Evolutionary conservation across 2,113 vertebrate species (phyloP), one percentile per base, ranked within the genome.

Genomic region (Mungos mungo): DNA sequence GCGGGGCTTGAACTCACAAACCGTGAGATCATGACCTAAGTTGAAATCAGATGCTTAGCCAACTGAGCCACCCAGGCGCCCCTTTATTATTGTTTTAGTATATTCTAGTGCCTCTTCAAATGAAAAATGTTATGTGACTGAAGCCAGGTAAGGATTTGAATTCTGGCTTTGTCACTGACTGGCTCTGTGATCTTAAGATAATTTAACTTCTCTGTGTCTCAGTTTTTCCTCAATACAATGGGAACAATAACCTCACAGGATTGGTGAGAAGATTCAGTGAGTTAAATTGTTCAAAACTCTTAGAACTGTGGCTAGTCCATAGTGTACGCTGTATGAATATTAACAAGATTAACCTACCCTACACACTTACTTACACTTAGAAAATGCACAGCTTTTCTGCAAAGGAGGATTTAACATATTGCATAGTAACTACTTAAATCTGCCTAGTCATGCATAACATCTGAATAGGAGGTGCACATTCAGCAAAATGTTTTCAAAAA

Each of bases 371-470:
- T 68, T 52, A 10, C 87, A 79, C 33, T 87, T 91, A 96, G 72
- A 82, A 96, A 85, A 50, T 86, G 5, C 29, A 83, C 25, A 85
- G 4, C 71, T 90, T 65, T 69, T 92, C 50, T 94, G 47, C 83
- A 47, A 50, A 84, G 35, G 41, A 72, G 95, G 57, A 89, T 87
- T 85, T 81, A 80, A 93, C 88, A 77, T 60, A 89, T 72, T 95
- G 50, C 76, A 71, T 81, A 21, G 85, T 89, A 96, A 81, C 66
- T 86, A 63, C 76, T 84, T 97, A 95, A 96, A 96, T 88, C 45
- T 96, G 65, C 41, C 60, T 92, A 93, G 81, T 84, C 63, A 54
- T 69, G 25, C 25, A 60, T 84, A 66, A 86, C 41, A 29, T 97
- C 65, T 94, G 57, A 91, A 57, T 52, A 83, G 86, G 15, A 86